Base-by-base conservation (phyloP, 2,888 invertebrate species). In the Reticulitermes lucifugus region DNA sequence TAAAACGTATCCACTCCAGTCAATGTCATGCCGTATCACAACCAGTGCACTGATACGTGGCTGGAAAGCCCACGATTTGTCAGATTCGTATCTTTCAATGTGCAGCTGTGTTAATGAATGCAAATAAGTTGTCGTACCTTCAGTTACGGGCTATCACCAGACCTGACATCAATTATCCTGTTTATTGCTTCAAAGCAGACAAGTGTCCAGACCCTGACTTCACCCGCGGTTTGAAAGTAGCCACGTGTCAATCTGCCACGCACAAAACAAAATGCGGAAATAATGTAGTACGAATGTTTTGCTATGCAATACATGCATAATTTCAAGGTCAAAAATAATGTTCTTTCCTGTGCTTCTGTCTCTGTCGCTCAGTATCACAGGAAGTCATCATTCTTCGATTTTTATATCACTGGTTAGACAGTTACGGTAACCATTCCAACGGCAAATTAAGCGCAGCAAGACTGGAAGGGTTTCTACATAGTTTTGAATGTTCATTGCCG, bases 231-330 rank as follows among this genome's bases (percentile, higher is more conserved):
- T 21, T 73, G 41, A 21, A 73, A 73, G 41, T 73, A 73, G 41
- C 41, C 73, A 73, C 12, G 41, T 73, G 65, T 1, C 65, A 65
- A 25, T n/a, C 9, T 10, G 60, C n/a, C 65, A 25, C 65, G n/a
- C 65, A 65, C n/a, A 70, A 29, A 10, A 29, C 25, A 70, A 70
- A 73, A 73, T 73, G 73, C 73, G 73, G 73, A 73, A 73, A 35
- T 35, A 71, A 71, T 9, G n/a, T 35, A 35, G 35, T 71, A n/a
- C 18, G 60, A 21, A 6, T 29, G 71, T 25, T 29, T n/a, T 71
- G 2, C 14, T 29, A 9, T 35, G 73, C 35, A 35, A 35, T 35
- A 4, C 18, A 21, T 41, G 21, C 22, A 73, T 35, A 29, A 73
- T 18, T 35, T 73, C 35, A 73, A 73, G 73, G 73, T 18, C 73